phyloP scores from a whole-genome alignment of 2,888 invertebrate species.

The Eupeodes luniger region DNA sequence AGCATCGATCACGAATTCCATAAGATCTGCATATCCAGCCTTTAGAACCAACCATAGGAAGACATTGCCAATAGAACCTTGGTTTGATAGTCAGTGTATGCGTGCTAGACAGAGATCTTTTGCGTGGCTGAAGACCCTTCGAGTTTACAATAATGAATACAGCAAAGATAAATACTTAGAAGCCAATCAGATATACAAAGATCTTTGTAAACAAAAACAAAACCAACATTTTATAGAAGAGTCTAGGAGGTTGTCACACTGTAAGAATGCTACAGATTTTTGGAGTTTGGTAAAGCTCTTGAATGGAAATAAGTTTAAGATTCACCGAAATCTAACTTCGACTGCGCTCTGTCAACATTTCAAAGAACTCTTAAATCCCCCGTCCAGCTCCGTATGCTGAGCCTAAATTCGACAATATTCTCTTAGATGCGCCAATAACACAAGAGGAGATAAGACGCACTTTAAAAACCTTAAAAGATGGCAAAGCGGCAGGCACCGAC shows the following conservation, averaged over 20 bases:
- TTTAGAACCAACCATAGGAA: neutral
- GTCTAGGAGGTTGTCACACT: neutral
- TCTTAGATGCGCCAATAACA: neutral
- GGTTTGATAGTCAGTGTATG: constrained; percentile 11
- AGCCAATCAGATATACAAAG: neutral
- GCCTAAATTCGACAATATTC: neutral
- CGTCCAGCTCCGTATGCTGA: neutral
- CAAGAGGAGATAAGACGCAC: neutral
- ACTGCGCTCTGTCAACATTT: neutral
- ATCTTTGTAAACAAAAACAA: neutral
- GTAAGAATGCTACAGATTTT: neutral
- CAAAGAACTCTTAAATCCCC: neutral
- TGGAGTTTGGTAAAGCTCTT: neutral
- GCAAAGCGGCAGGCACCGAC: neutral
- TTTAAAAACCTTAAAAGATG: neutral
- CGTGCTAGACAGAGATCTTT: neutral
- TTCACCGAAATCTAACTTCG: constrained; percentile 13
- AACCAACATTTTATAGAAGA: neutral
- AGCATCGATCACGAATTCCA: neutral
- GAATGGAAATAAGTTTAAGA: constrained; percentile 1
- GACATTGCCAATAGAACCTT: constrained; percentile 2
- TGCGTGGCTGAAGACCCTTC: neutral
- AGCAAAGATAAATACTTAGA: neutral
- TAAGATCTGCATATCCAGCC: neutral
- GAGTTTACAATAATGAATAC: neutral